Evolutionary conservation across 2,888 invertebrate genomes (phyloP).

Genomic region (Monoplex corrugatus): DNA sequence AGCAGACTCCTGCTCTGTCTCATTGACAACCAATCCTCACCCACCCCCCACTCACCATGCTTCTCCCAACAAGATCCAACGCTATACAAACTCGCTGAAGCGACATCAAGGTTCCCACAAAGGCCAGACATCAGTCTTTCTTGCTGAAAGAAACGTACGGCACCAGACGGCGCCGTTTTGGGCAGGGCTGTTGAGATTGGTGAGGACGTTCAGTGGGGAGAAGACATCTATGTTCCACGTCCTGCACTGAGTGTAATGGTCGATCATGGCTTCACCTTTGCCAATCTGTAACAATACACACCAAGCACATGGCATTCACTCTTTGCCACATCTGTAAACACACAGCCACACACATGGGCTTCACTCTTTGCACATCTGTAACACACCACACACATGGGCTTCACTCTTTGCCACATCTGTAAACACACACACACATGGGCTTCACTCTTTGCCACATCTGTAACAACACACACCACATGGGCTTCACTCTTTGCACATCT

Average conservation of each 20-base stretch:
- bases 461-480: neutral
- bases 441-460: too few species aligned
- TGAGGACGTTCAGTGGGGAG: slow-evolving; percentile 79
- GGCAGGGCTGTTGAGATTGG: slow-evolving; percentile 24
- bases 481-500: neutral
- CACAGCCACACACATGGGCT: neutral
- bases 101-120: too few species aligned
- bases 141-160: slow-evolving; percentile 40
- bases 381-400: too few species aligned
- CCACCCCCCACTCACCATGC: too few species aligned
- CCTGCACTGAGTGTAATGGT: slow-evolving; percentile 82
- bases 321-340: slow-evolving; percentile 83
- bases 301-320: slow-evolving; percentile 83
- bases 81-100: too few species aligned
- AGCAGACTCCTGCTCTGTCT: too few species aligned
- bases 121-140: slow-evolving; percentile 44
- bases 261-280: too few species aligned
- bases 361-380: too few species aligned
- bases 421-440: neutral
- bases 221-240: slow-evolving; percentile 83
- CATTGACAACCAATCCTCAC: too few species aligned
- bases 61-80: too few species aligned
- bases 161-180: slow-evolving; percentile 48
- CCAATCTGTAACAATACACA: too few species aligned
- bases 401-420: slow-evolving; percentile 84